Evolutionary conservation across 2,797 vertebrate species (phyloP).

Genomic region (Chloroceryle amazona): DNA sequence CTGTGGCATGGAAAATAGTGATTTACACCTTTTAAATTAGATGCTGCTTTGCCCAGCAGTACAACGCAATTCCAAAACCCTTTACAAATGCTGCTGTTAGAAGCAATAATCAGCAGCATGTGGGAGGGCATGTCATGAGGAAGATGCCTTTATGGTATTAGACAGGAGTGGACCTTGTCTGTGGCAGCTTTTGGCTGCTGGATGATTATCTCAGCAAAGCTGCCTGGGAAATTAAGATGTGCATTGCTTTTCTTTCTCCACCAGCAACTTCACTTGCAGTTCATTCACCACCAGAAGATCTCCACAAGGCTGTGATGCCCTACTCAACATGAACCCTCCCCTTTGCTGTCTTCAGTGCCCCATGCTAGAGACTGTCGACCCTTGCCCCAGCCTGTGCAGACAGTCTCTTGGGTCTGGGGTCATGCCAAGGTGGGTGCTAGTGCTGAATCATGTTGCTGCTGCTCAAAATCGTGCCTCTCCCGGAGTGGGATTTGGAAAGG

Average conservation of each 20-base stretch:
- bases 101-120: background rate
- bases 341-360: background rate
- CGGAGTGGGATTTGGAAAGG: background rate
- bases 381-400: fast-evolving
- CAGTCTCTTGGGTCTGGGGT: background rate
- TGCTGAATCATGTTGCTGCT: background rate
- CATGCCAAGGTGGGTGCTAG: too few relatives aligned
- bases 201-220: background rate
- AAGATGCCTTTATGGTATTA: background rate
- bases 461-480: background rate
- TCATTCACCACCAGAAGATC: background rate
- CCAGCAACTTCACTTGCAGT: background rate
- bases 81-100: background rate
- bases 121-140: fast-evolving
- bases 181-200: background rate
- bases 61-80: background rate
- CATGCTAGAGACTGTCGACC: too few relatives aligned
- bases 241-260: background rate
- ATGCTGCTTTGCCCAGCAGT: fast-evolving
- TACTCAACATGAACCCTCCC: fast-evolving
- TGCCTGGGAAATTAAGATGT: background rate
- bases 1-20: background rate
- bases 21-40: background rate
- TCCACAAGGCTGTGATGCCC: background rate
- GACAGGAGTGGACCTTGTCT: fast-evolving